Evolutionary conservation across 1,140 invertebrate species (phyloP).

Genomic region (Pseudomyrmex concolor): DNA sequence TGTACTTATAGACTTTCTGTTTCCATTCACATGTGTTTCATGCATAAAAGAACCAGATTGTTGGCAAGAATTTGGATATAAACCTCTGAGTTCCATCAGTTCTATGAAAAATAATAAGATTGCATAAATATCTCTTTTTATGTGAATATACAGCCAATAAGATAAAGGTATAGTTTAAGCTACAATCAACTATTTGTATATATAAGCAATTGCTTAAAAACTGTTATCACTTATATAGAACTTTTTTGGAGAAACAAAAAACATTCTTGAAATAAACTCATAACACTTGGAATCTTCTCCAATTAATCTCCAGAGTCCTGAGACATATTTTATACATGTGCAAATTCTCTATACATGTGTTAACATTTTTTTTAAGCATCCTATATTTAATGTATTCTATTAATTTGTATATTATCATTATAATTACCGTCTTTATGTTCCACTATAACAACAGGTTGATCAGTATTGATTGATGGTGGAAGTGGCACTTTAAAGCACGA

Average conservation of each 20-base stretch:
- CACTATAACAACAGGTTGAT: conserved; percentile 82
- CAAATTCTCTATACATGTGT: too few relatives aligned
- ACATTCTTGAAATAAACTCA: too few relatives aligned
- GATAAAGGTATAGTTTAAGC: too few relatives aligned
- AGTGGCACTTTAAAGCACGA: conserved; percentile 90
- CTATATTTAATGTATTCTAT: background rate
- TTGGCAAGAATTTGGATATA: conserved; percentile 85
- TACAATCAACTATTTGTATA: too few relatives aligned
- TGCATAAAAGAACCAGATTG: conserved; percentile 85
- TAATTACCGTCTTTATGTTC: conserved; percentile 88
- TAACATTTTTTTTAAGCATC: too few relatives aligned
- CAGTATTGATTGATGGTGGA: conserved; percentile 85
- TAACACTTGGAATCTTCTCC: background rate
- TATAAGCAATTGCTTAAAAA: too few relatives aligned
- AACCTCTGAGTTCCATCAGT: conserved; percentile 86
- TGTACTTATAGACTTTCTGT: conserved; percentile 80
- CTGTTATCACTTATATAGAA: too few relatives aligned
- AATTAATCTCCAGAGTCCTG: too few relatives aligned
- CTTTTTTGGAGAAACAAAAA: too few relatives aligned
- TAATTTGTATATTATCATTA: conserved; percentile 22
- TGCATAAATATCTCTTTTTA: too few relatives aligned
- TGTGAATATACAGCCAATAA: too few relatives aligned
- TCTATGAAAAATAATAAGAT: conserved; percentile 81
- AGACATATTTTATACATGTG: too few relatives aligned
- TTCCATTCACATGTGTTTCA: conserved; percentile 84